phyloP scores from a whole-genome alignment of 2,888 invertebrate genomes.

The Monoplex corrugatus region DNA sequence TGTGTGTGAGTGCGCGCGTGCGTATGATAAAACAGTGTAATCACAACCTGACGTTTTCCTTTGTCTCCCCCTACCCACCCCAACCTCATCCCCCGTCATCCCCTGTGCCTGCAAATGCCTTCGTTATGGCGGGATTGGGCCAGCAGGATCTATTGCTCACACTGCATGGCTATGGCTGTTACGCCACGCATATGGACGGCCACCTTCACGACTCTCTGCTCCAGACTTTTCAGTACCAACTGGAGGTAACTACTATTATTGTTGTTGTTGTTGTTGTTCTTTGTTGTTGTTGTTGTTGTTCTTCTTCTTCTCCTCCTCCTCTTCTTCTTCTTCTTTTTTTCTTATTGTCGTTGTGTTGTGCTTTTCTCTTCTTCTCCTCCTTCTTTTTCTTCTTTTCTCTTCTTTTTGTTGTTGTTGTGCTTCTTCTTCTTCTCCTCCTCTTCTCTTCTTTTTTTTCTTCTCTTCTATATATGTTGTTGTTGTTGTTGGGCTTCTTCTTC shows the following conservation, averaged over 20 bases:
- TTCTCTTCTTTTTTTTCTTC: no score
- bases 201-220: neutral
- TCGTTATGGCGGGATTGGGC: neutral
- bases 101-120: no score
- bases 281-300: neutral
- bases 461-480: no score
- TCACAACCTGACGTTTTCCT: no score
- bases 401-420: no score
- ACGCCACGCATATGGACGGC: slow-evolving; percentile 20
- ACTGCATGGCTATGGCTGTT: neutral
- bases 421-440: no score
- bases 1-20: no score
- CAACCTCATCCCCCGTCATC: no score
- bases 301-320: no score
- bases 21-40: no score
- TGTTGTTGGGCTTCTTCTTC: no score
- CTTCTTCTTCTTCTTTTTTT: no score
- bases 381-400: neutral
- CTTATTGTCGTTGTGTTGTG: neutral
- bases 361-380: neutral
- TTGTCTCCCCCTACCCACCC: neutral
- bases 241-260: neutral
- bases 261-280: neutral
- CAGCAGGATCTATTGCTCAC: neutral
- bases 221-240: neutral